These are phyloP conservation scores for Tokudaia tokunoshimensis DNA, from an alignment of 2,797 vertebrate species.

Conservation along the genomic window DNA sequence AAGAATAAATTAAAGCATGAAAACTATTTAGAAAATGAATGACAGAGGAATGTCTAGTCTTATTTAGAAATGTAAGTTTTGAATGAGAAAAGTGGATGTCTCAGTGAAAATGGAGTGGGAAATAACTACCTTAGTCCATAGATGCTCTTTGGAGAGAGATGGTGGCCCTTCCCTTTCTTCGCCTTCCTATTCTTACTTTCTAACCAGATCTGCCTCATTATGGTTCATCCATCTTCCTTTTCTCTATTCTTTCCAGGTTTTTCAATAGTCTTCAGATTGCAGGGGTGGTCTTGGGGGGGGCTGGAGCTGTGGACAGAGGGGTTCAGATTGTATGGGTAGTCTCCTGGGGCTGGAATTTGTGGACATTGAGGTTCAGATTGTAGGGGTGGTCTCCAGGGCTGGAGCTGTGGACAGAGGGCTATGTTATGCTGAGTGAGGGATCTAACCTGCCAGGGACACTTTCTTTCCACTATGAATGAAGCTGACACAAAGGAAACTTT, in stretches of 20 bases:
- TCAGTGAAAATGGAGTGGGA: neutral
- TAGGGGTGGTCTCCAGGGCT: neutral
- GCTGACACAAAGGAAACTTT: neutral
- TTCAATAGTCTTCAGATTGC: neutral
- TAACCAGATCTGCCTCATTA: neutral
- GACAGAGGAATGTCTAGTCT: too few species aligned
- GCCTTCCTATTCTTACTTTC: neutral
- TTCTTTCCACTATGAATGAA: neutral
- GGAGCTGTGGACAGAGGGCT: neutral
- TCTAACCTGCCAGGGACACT: neutral
- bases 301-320: neutral
- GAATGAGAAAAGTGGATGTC: neutral
- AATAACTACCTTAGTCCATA: neutral
- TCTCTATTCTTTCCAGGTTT: neutral
- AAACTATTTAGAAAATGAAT: neutral
- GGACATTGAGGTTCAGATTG: too few species aligned
- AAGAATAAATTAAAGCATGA: neutral
- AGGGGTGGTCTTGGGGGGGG: neutral
- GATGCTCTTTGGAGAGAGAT: neutral
- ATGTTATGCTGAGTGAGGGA: neutral
- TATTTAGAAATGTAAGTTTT: neutral
- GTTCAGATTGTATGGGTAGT: too few species aligned
- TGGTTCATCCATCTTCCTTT: neutral
- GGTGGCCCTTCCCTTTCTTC: neutral
- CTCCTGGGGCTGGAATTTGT: neutral